A percentile compares a stretch with the other conserved stretches of the same genome.
Conservation (phyloP, 2,797 vertebrate species). For the Eutrigla gurnardus region DNA sequence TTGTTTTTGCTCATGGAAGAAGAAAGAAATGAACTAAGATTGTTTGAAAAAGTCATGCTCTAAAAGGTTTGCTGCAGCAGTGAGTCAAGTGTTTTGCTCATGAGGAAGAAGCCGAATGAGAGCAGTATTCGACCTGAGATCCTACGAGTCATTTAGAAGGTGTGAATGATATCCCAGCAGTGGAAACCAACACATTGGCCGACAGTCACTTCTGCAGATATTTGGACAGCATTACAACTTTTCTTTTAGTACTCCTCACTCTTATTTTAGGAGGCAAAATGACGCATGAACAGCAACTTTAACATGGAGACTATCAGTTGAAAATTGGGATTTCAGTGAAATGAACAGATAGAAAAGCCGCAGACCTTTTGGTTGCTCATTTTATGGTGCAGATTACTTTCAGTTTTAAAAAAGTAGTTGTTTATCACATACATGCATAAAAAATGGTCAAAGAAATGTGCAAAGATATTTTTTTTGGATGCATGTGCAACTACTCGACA, state of each 20-base stretch:
- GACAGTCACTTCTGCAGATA: constrained; percentile 26
- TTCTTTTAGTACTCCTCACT: neutral
- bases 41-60: constrained; percentile 73
- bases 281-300: constrained; percentile 37
- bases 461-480: constrained; percentile 16
- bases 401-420: constrained; percentile 7
- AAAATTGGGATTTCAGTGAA: constrained; percentile 23
- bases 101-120: constrained; percentile 61
- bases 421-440: constrained; percentile 5
- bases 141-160: constrained; percentile 66
- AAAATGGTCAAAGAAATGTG: constrained; percentile 22
- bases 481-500: neutral
- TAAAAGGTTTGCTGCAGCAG: constrained; percentile 59
- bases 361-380: constrained; percentile 24
- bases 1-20: constrained; percentile 57
- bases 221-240: constrained; percentile 32
- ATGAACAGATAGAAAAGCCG: neutral
- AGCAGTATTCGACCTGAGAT: constrained; percentile 82
- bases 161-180: constrained; percentile 54
- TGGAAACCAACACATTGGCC: constrained; percentile 34
- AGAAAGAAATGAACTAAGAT: constrained; percentile 55
- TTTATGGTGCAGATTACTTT: constrained; percentile 43
- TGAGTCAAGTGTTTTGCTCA: constrained; percentile 42
- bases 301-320: neutral
- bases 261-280: constrained; percentile 48